Base-by-base conservation (phyloP, 2,113 vertebrate genomes). In the Mastomys coucha region DNA sequence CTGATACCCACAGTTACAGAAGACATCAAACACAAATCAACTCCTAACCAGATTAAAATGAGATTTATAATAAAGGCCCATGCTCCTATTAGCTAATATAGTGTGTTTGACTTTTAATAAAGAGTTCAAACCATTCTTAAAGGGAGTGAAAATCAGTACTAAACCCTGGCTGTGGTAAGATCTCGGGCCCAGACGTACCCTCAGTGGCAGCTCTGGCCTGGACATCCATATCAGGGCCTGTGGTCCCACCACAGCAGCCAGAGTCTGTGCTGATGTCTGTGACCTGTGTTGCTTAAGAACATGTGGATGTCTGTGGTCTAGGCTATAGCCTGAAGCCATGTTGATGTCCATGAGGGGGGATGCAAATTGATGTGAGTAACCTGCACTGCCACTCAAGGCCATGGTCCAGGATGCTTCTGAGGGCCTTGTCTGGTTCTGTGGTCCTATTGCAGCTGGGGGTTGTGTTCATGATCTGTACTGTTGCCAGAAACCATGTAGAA, bases 81-180 rank as follows among this genome's bases (percentile, higher is more conserved):
- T 75, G 49, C 69, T 81, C 22, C 51, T 91, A 20, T 91, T 89
- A 91, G 73, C 81, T 94, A 75, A 63, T 70, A 13, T 72, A 84
- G 14, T 42, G 60, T 63, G 24, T 16, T 70, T 90, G 28, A 11
- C n/a, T 94, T 90, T 65, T 75, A 88, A 75, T 39, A 92, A 87
- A 89, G 13, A 88, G 33, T 45, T 85, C 56, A 85, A 93, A 20
- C 1, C 53, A 92, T 49, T 14, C 72, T 91, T 85, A 84, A 93
- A 93, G 56, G 14, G 8, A 93, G 45, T 77, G 22, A 45, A 67
- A 67, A 86, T 72, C 36, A 72, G 36, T n/a, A 9, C 17, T 45
- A 72, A 7, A 72, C 36, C 3, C 36, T n/a, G 70, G 36, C 36
- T 72, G 70, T 72, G 70, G 36, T 72, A 72, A 36, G 17, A 20